Conservation (phyloP, 2,113 vertebrate genomes). For the Mola mola region DNA sequence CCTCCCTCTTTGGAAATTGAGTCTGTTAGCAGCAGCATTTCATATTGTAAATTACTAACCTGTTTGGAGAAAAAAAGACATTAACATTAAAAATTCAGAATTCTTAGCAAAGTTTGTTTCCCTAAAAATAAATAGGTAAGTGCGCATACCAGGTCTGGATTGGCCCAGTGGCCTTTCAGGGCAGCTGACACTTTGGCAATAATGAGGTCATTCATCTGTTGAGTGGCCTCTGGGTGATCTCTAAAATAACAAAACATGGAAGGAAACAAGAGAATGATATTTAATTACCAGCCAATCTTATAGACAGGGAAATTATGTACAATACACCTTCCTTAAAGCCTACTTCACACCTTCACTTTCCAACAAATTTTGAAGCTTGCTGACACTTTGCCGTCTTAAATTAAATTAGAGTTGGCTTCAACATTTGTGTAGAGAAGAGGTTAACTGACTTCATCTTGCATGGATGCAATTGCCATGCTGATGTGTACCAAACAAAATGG, state of each 20-base stretch:
- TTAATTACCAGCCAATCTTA: too few relatives aligned
- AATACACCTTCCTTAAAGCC: too few relatives aligned
- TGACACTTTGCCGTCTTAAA: too few relatives aligned
- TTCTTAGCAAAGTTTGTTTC: not conserved
- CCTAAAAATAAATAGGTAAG: not conserved
- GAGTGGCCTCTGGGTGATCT: slow-evolving; percentile 97
- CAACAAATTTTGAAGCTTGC: too few relatives aligned
- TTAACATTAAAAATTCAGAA: not conserved
- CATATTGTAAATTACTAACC: slow-evolving; percentile 98
- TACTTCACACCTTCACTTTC: too few relatives aligned
- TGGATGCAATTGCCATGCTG: too few relatives aligned
- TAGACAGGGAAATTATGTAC: too few relatives aligned
- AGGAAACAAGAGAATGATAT: not conserved
- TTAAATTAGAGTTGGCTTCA: too few relatives aligned
- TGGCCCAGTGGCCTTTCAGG: slow-evolving; percentile 98
- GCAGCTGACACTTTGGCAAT: slow-evolving; percentile 96
- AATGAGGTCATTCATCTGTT: slow-evolving; percentile 98
- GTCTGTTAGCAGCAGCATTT: slow-evolving; percentile 96
- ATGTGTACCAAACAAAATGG: too few relatives aligned
- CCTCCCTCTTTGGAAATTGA: slow-evolving; percentile 97
- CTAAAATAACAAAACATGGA: slow-evolving; percentile 67
- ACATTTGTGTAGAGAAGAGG: too few relatives aligned
- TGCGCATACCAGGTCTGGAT: slow-evolving; percentile 92
- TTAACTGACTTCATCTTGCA: too few relatives aligned
- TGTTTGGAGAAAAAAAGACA: slow-evolving; percentile 61